Evolutionary conservation across 2,797 vertebrate genomes (phyloP).

Genomic region (Neomorphus geoffroyi): DNA sequence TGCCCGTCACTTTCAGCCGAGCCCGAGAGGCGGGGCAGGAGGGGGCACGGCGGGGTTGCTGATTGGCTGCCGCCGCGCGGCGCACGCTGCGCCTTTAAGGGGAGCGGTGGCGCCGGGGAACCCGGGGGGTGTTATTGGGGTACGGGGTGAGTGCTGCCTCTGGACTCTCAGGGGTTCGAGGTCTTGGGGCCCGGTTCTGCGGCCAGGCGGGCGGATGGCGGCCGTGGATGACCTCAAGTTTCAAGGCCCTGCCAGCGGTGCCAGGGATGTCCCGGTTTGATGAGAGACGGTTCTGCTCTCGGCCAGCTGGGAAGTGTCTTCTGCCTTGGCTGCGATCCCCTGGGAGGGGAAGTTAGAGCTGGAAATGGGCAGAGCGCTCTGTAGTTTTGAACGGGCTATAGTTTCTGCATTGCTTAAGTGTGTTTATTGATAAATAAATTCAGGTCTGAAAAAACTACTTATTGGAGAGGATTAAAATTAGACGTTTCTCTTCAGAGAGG

Average conservation of each 20-base stretch:
- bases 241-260: constrained; percentile 40
- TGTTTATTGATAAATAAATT: too few relatives aligned
- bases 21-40: not conserved
- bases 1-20: too few relatives aligned
- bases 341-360: not conserved
- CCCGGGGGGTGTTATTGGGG: not conserved
- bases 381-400: too few relatives aligned
- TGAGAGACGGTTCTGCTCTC: fast-evolving
- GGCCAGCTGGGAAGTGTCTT: too few relatives aligned
- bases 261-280: fast-evolving
- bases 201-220: constrained; percentile 78
- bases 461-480: too few relatives aligned
- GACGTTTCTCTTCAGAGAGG: too few relatives aligned
- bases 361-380: not conserved
- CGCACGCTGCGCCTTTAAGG: not conserved
- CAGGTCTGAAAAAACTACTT: too few relatives aligned
- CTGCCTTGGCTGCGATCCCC: not conserved
- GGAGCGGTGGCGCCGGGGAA: too few relatives aligned
- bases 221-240: constrained; percentile 85
- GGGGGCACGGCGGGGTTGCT: not conserved
- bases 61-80: not conserved
- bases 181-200: too few relatives aligned
- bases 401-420: too few relatives aligned
- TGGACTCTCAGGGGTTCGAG: too few relatives aligned
- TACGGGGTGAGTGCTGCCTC: not conserved